Conservation (phyloP, 30 jellyfish, hydroid and myxozoan genomes). For the Aurelia coerulea region DNA sequence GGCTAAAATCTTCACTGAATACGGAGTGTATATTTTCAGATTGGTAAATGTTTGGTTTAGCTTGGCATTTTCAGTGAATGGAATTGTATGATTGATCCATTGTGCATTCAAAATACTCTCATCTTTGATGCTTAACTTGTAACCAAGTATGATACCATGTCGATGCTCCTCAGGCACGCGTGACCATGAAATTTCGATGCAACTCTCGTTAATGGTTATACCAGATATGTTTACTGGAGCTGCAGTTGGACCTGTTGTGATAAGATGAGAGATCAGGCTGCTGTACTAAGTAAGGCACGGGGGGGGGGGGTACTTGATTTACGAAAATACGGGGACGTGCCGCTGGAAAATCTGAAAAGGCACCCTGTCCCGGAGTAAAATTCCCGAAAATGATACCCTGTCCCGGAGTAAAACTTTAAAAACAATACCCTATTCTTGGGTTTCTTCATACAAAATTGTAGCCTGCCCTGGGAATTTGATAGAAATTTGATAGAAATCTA, state of each 20-base stretch:
- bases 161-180: conserved; percentile 36
- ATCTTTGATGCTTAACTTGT: conserved; percentile 20
- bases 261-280: too few species aligned
- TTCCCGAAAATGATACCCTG: too few species aligned
- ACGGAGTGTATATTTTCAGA: conserved; percentile 57
- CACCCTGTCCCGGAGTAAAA: too few species aligned
- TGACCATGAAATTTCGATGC: conserved; percentile 22
- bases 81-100: conserved; percentile 38
- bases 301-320: too few species aligned
- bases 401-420: too few species aligned
- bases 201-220: conserved; percentile 8
- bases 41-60: conserved; percentile 11
- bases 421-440: too few species aligned
- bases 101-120: background rate
- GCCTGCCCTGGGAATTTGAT: too few species aligned
- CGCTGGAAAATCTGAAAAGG: too few species aligned
- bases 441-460: too few species aligned
- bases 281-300: too few species aligned
- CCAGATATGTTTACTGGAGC: conserved; percentile 52
- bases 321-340: too few species aligned
- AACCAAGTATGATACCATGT: conserved; percentile 48
- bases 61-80: background rate
- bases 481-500: too few species aligned
- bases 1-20: conserved; percentile 30
- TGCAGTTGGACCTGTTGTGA: conserved; percentile 10